Evolutionary conservation across 2,113 vertebrate species (phyloP).

Genomic region (Pseudopipra pipra): DNA sequence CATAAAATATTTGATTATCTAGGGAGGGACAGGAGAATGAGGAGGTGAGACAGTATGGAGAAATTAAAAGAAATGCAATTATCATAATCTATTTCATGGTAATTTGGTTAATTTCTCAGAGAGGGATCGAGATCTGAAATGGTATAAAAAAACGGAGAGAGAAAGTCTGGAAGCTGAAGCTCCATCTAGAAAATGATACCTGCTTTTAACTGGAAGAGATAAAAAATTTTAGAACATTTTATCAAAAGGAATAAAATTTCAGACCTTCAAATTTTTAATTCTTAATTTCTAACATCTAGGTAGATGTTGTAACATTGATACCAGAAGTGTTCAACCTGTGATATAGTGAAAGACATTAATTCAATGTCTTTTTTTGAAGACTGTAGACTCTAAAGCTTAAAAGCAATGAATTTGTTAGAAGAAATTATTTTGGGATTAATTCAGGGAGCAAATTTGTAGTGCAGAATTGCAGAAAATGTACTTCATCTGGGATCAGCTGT

Average conservation of each 20-base stretch:
- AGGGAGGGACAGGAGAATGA: accelerated
- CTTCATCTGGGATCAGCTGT: neutral
- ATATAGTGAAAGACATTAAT: neutral
- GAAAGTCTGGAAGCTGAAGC: neutral
- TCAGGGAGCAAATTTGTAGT: neutral
- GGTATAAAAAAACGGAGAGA: neutral
- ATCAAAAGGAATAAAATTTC: neutral
- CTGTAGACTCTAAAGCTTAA: neutral
- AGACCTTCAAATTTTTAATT: neutral
- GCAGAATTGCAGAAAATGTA: neutral
- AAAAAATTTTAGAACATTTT: neutral
- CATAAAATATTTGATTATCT: neutral
- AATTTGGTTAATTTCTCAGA: neutral
- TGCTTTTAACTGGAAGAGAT: neutral
- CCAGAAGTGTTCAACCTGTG: neutral
- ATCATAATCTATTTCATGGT: neutral
- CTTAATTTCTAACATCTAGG: neutral
- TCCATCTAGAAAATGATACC: neutral
- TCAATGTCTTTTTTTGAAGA: no score
- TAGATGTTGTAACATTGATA: neutral
- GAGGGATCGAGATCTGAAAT: neutral
- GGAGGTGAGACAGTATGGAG: neutral
- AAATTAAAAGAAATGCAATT: neutral
- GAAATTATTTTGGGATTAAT: neutral
- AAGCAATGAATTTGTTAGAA: neutral